Conservation (phyloP, 2,797 vertebrate species). For the Chelmon rostratus region DNA sequence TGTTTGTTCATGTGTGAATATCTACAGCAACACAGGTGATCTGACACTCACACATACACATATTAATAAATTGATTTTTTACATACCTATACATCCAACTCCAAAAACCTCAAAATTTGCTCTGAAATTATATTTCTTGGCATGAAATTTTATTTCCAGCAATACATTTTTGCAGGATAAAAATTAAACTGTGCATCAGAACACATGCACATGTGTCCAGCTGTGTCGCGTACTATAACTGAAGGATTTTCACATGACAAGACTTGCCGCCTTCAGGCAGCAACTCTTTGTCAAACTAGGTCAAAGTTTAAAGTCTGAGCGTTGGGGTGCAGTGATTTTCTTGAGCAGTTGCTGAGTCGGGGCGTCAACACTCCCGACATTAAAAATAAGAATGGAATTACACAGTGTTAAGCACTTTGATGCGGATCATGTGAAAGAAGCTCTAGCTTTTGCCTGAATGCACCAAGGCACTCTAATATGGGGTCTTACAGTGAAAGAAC, state of each 20-base stretch:
- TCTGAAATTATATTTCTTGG: background rate
- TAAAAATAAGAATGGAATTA: constrained; percentile 20
- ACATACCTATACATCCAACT: background rate
- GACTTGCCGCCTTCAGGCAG: background rate
- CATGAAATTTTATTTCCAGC: background rate
- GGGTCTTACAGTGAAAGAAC: background rate
- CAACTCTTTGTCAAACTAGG: constrained; percentile 4
- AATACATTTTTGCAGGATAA: background rate
- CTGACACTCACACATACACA: background rate
- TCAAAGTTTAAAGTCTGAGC: constrained; percentile 7
- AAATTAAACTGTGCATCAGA: background rate
- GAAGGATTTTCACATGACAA: background rate
- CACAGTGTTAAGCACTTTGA: constrained; percentile 12
- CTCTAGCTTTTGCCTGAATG: constrained; percentile 15
- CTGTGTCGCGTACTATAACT: background rate
- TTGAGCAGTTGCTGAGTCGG: background rate
- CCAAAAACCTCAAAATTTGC: background rate
- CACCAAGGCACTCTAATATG: background rate
- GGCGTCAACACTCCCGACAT: background rate
- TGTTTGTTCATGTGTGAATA: background rate
- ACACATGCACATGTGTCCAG: background rate
- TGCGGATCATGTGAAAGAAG: constrained; percentile 36
- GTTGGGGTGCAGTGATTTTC: background rate
- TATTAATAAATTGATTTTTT: background rate
- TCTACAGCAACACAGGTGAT: background rate